Evolutionary conservation across 2,888 invertebrate species (phyloP), one percentile per base, ranked within the genome.

Genomic region (Hirudinaria manillensis): DNA sequence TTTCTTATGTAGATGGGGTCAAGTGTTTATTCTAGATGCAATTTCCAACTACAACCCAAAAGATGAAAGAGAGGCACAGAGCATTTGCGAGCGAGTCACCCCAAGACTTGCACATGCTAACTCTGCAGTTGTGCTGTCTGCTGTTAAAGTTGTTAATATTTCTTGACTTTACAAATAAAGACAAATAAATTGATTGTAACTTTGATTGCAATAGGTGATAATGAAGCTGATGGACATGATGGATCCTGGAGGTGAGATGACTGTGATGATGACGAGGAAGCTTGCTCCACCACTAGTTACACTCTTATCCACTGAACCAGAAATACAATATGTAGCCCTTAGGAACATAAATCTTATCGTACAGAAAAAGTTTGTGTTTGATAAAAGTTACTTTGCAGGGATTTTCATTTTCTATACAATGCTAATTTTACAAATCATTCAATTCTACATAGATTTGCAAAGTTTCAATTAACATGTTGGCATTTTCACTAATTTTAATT

Each of bases 211-310:
- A n/a, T 66, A 79, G 79, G 87, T 93, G 78, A 88, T 99, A 70
- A 98, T 99, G 95, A 98, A 98, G 85, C 89, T 98, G 80, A 93
- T 99, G 90, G 98, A 99, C 87, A 94, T 97, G 91, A 88, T 99
- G 77, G 91, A 93, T 3, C 90, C 91, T 2, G 94, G 94, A 84
- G 91, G 93, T 0, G 99, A 99, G 84, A 94, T 97, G 83, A 94
- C 97, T 78, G 89, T 90, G 67, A 93, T 93, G 6, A 87, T 99
- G 76, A 93, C 94, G 45, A 95, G 98, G 85, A 99, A 99, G 86
- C 87, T 99, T 81, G 95, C 99, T 4, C 99, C 99, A 24, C 99
- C 99, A 13, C 89, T 99, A 53, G 99, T 99, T 13, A 99, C 99
- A 0, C 88, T 99, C 75, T 89, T 99, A 19, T 96, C 96, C 66